phyloP scores from a whole-genome alignment of 2,888 invertebrate genomes.

The Agonum fuliginosum region DNA sequence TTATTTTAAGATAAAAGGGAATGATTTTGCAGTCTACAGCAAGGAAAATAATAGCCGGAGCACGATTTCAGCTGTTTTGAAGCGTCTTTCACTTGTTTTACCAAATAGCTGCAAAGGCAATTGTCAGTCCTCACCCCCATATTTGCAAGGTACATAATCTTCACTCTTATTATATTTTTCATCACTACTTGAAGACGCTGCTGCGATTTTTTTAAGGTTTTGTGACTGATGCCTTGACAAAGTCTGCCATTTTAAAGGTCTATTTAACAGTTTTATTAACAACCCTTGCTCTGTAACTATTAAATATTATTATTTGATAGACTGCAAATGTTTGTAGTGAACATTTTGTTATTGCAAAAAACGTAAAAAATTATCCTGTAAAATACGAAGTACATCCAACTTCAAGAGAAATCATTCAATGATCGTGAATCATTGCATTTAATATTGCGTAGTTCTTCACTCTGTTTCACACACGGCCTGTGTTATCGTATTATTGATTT shows the following conservation, averaged over 20 bases:
- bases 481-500: conserved; percentile 25
- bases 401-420: background rate
- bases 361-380: background rate
- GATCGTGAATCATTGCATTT: background rate
- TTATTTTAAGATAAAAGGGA: conserved; percentile 71
- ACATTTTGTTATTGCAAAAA: conserved; percentile 16
- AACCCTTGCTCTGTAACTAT: background rate
- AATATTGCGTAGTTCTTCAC: conserved; percentile 14
- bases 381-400: background rate
- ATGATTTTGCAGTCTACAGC: conserved; percentile 72
- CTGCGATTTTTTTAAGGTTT: conserved; percentile 56
- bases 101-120: conserved; percentile 83
- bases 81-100: conserved; percentile 78
- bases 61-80: conserved; percentile 71
- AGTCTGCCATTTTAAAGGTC: conserved; percentile 27
- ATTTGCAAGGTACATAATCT: conserved; percentile 80
- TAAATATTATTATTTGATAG: background rate
- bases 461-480: background rate
- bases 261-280: background rate
- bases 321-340: conserved; percentile 13
- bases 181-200: conserved; percentile 11
- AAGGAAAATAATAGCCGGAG: conserved; percentile 69
- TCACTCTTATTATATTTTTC: conserved; percentile 11
- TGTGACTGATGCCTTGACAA: conserved; percentile 8
- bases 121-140: conserved; percentile 82